Evolutionary conservation across 2,888 invertebrate species (phyloP), one percentile per base, ranked within the genome.

Genomic region (Odontomyia ornata): DNA sequence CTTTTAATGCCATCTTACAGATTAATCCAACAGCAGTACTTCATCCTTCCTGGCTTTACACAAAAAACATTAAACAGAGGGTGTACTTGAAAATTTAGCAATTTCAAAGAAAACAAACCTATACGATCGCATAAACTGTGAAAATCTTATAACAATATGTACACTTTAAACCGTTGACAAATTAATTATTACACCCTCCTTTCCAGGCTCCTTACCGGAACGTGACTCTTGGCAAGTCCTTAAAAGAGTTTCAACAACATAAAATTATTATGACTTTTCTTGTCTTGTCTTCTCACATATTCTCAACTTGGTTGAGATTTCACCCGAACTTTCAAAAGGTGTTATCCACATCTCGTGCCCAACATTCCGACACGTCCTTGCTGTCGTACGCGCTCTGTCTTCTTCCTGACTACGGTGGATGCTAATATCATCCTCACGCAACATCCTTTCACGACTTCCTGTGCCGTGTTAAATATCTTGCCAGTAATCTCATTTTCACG

Each of bases 181-280:
- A 52, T 52, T 52, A 52, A 52, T 52, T 52, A 52, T 52, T 52
- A 15, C 1, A 36, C 36, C 5, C 36, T 36, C 36, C 36, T 9
- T 36, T 36, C 52, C 7, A 15, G 15, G 52, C 15, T 52, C 52
- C 52, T 13, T 15, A 52, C 9, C 3, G 36, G 18, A 18, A 52
- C 52, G 52, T 52, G 52, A 15, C 4, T 52, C 18, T 7, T 52
- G 18, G 11, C 15, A 52, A 52, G 52, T 5, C 15, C 1, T 5
- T 18, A 52, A 52, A 52, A 18, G 52, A 52, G 52, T 52, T 15
- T 18, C 52, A 15, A 52, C 25, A 15, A 25, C 60, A 60, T 60
- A 60, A 60, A 60, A 60, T 60, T 60, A 60, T 60, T 60, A 60
- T 25, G 25, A 25, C 60, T 60, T 60, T 60, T 60, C 23, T 21